A percentile compares a stretch with the other conserved stretches of the same genome.
Conservation (phyloP, 2,113 vertebrate species). For the Centropristis striata region DNA sequence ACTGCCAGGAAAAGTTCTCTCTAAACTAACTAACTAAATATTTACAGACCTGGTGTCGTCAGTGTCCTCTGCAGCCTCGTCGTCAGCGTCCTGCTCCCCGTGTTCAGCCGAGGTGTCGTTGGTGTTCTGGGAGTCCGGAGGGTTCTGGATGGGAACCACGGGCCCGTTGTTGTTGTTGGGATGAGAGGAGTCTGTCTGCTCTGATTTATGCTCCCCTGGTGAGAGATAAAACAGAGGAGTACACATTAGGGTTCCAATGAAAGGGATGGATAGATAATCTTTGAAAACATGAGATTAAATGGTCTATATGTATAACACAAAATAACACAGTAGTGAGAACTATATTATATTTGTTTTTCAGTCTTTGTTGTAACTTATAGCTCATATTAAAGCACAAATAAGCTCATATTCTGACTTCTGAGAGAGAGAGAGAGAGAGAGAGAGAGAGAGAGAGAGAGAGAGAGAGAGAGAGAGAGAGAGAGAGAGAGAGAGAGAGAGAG, state of each 20-base stretch:
- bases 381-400: no score
- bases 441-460: constrained; percentile 10
- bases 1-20: no score
- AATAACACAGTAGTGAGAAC: background rate
- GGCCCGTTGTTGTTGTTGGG: constrained; percentile 79
- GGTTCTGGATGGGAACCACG: constrained; percentile 28
- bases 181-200: constrained; percentile 53
- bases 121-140: constrained; percentile 38
- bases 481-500: constrained; percentile 10
- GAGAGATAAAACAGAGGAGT: background rate
- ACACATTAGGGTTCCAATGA: background rate
- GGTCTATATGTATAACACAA: background rate
- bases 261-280: background rate
- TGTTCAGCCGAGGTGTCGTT: constrained; percentile 81
- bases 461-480: constrained; percentile 8
- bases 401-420: background rate
- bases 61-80: constrained; percentile 94
- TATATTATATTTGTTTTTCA: no score
- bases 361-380: no score
- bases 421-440: constrained; percentile 10
- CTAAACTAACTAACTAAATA: background rate
- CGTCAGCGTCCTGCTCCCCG: constrained; percentile 92
- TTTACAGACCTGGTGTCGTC: constrained; percentile 89
- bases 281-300: background rate
- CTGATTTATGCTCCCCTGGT: constrained; percentile 70